Evolutionary conservation across 2,888 invertebrate species (phyloP).

Genomic region (Mactromeris polynyma): DNA sequence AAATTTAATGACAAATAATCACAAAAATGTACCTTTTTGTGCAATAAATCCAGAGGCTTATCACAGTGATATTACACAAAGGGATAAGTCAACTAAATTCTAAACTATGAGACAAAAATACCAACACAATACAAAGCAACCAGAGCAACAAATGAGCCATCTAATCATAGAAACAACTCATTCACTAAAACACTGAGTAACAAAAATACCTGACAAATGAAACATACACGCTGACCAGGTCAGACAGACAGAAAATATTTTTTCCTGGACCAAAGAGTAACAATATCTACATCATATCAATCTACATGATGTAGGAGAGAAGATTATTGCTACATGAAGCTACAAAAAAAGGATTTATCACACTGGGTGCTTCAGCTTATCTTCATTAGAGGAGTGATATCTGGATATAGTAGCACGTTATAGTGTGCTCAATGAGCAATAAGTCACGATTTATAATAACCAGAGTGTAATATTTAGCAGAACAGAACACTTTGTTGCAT

Average conservation of each 20-base stretch:
- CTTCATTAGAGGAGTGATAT: neutral
- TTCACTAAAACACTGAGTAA: neutral
- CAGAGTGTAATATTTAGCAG: neutral
- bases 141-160: no score
- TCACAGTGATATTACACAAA: no score
- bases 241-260: neutral
- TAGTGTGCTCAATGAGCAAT: constrained; percentile 7
- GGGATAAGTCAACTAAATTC: no score
- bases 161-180: no score
- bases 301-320: neutral
- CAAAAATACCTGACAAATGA: neutral
- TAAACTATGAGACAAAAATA: no score
- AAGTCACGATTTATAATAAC: neutral
- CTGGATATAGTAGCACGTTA: neutral
- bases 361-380: neutral
- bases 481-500: neutral
- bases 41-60: no score
- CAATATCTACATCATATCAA: neutral
- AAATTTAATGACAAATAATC: no score
- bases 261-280: no score
- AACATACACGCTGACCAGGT: neutral
- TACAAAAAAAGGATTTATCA: neutral
- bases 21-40: no score
- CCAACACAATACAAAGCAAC: no score
- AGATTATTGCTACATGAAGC: constrained; percentile 3